A percentile compares a stretch with the other conserved stretches of the same genome.
phyloP scores from a whole-genome alignment of 2,113 vertebrate genomes.

The Zosterops pallidus region DNA sequence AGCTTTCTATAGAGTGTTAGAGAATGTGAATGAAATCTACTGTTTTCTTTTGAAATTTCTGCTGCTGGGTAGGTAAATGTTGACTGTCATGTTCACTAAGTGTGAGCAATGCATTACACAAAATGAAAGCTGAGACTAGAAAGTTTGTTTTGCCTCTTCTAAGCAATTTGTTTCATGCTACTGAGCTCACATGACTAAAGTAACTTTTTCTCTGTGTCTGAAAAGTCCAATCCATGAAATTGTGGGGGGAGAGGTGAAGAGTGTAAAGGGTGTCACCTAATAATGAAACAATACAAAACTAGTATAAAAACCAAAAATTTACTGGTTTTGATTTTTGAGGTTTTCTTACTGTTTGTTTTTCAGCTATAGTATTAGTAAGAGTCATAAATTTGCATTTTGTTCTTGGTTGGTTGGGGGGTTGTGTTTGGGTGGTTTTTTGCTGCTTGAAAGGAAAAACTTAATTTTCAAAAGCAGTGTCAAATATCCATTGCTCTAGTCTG shows the following conservation, averaged over 20 bases:
- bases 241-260: background rate
- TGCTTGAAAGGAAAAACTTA: background rate
- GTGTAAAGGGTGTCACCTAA: background rate
- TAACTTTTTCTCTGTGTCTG: background rate
- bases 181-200: background rate
- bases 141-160: background rate
- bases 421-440: rapidly evolving
- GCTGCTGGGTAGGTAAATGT: background rate
- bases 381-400: background rate
- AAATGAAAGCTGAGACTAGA: background rate
- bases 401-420: background rate
- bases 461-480: background rate
- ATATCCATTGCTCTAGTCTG: background rate
- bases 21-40: background rate
- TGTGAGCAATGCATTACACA: background rate
- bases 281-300: background rate
- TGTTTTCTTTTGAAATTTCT: background rate
- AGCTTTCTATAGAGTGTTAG: background rate
- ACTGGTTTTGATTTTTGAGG: background rate
- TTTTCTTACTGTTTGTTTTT: background rate
- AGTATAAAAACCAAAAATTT: background rate
- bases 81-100: background rate
- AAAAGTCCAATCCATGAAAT: background rate
- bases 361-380: background rate
- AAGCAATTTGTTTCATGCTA: background rate